Evolutionary conservation across 2,797 vertebrate genomes (phyloP).

Genomic region (Bucorvus abyssinicus): DNA sequence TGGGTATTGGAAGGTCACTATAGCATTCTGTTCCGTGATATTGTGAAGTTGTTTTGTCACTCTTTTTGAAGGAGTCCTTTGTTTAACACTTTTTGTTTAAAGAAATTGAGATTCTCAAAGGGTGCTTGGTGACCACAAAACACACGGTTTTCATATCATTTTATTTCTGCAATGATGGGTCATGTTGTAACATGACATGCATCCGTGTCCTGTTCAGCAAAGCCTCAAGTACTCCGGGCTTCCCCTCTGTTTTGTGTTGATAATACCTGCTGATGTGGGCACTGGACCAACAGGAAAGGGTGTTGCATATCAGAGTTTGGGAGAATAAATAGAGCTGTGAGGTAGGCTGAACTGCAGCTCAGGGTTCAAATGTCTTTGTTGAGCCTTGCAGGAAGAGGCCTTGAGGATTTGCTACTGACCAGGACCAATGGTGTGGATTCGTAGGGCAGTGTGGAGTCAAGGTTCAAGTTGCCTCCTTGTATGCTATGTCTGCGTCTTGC

Average conservation of each 20-base stretch:
- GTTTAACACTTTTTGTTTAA: neutral
- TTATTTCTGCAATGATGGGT: neutral
- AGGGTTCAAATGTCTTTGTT: neutral
- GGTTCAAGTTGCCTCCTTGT: neutral
- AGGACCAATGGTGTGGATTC: neutral
- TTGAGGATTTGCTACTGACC: neutral
- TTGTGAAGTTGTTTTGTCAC: neutral
- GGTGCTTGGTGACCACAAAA: neutral
- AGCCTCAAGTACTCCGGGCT: neutral
- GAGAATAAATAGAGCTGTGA: constrained; percentile 21
- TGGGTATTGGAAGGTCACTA: neutral
- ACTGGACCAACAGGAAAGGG: constrained; percentile 39
- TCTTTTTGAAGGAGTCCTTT: neutral
- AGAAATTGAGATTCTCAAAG: neutral
- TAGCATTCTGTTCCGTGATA: neutral
- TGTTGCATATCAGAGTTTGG: constrained; percentile 6
- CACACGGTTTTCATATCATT: neutral
- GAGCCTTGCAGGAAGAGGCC: neutral
- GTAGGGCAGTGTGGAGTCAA: neutral
- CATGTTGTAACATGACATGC: neutral
- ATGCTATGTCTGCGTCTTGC: neutral
- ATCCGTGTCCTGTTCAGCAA: constrained; percentile 37
- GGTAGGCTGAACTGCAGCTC: neutral
- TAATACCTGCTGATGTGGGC: constrained; percentile 54
- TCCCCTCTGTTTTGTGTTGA: constrained; percentile 47